A percentile compares a stretch with the other conserved stretches of the same genome.
Conservation (phyloP, 2,888 invertebrate genomes). For the Watsonalla cultraria region DNA sequence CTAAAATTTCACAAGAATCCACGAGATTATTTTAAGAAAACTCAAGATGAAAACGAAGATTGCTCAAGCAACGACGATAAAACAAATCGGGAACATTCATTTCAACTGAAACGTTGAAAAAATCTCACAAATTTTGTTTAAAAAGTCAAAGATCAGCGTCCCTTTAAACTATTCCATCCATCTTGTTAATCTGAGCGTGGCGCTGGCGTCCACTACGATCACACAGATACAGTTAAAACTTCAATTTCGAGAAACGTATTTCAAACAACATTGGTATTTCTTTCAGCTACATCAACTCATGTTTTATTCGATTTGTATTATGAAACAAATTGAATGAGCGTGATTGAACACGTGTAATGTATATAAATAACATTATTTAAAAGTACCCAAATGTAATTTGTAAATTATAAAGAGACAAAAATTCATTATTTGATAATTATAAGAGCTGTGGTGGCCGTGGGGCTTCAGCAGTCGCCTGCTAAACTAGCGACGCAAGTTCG, state of each 20-base stretch:
- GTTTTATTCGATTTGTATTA: too few relatives aligned
- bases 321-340: too few relatives aligned
- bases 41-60: background rate
- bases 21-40: background rate
- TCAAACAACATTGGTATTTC: background rate
- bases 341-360: too few relatives aligned
- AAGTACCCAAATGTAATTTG: too few relatives aligned
- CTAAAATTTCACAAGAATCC: too few relatives aligned
- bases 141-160: constrained; percentile 44
- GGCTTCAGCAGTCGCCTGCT: too few relatives aligned
- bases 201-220: constrained; percentile 1
- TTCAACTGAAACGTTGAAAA: constrained; percentile 2
- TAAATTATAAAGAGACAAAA: too few relatives aligned
- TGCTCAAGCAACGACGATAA: background rate
- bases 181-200: constrained; percentile 37
- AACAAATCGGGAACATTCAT: constrained; percentile 2
- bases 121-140: constrained; percentile 18
- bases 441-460: too few relatives aligned
- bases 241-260: background rate
- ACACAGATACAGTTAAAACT: constrained; percentile 26
- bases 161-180: constrained; percentile 39
- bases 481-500: too few relatives aligned
- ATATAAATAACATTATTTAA: too few relatives aligned
- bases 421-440: too few relatives aligned
- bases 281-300: background rate